Evolutionary conservation across 2,113 vertebrate species (phyloP).

Genomic region (Campylomormyrus numenius): DNA sequence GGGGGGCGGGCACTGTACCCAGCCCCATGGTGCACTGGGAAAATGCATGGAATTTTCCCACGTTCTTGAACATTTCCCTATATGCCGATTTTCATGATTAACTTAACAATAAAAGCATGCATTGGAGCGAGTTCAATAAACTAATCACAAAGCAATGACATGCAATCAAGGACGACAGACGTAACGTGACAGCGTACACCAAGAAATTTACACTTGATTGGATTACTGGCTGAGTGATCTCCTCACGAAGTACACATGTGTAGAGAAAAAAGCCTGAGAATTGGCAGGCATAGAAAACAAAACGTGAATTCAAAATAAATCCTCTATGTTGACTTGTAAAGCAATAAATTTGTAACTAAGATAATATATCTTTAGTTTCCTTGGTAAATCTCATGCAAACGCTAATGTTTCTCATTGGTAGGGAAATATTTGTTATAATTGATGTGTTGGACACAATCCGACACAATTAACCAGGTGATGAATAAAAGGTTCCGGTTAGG

Average conservation of each 20-base stretch:
- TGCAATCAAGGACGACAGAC: neutral
- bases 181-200: neutral
- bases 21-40: constrained; percentile 26
- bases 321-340: neutral
- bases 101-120: neutral
- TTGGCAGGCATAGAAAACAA: neutral
- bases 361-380: neutral
- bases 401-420: neutral
- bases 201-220: neutral
- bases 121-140: neutral
- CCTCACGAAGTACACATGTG: neutral
- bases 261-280: neutral
- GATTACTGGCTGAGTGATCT: neutral
- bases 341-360: neutral
- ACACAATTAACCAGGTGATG: neutral
- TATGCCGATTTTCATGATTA: neutral
- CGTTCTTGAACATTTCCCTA: constrained; percentile 20
- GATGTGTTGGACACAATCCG: neutral
- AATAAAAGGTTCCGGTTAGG: neutral
- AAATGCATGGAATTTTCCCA: constrained; percentile 48
- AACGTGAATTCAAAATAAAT: neutral
- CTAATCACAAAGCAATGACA: neutral
- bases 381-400: neutral
- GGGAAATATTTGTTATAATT: neutral
- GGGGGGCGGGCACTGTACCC: neutral